Conservation (phyloP, 2,797 vertebrate genomes). For the Sandelia bainsii region DNA sequence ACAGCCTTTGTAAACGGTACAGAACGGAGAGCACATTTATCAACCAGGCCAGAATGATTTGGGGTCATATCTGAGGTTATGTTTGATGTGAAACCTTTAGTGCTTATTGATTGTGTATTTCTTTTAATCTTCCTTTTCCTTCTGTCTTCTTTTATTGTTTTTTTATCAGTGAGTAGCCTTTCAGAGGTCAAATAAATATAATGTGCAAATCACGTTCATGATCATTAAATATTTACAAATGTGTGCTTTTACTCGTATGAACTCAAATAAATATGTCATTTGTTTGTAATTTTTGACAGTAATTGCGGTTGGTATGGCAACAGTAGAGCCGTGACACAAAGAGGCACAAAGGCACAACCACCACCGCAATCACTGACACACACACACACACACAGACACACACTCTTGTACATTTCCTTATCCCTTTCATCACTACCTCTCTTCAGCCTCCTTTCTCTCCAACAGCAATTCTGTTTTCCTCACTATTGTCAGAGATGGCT, state of each 20-base stretch:
- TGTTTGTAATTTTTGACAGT: conserved; percentile 3
- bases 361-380: conserved; percentile 21
- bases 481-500: conserved; percentile 68
- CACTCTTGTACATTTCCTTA: conserved; percentile 14
- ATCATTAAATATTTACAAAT: conserved; percentile 5
- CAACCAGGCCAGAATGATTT: conserved; percentile 3
- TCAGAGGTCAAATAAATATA: conserved; percentile 17
- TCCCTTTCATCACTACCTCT: conserved; percentile 65
- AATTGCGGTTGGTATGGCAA: conserved; percentile 18
- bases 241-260: background rate
- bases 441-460: conserved; percentile 48
- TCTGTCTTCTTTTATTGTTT: background rate
- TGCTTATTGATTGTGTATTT: conserved; percentile 8
- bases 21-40: conserved; percentile 29
- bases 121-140: background rate
- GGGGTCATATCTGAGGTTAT: background rate
- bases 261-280: background rate
- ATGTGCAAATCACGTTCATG: background rate
- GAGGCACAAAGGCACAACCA: conserved; percentile 44
- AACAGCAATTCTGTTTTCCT: conserved; percentile 45
- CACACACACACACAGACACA: conserved; percentile 25
- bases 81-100: conserved; percentile 2
- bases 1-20: conserved; percentile 64
- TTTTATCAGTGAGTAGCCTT: background rate
- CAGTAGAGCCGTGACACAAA: conserved; percentile 7